phyloP scores from a whole-genome alignment of 2,888 invertebrate species.

The Eumacrocentrus americanus region DNA sequence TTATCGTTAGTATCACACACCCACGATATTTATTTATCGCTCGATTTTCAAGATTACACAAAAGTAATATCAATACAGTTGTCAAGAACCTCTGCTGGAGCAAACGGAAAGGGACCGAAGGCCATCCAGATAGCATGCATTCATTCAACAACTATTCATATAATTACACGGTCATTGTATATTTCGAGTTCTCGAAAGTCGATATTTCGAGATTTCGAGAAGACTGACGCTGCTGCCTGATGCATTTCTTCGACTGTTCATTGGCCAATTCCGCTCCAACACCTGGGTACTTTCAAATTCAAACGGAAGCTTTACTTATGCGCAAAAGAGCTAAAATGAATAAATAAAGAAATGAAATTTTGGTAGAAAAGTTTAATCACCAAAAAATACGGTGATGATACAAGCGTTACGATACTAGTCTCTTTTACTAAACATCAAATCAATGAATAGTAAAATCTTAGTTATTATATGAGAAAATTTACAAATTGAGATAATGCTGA shows the following conservation, averaged over 20 bases:
- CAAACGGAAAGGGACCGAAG: too few relatives aligned
- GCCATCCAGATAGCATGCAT: too few relatives aligned
- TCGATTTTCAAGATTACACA: neutral
- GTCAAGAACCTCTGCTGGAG: too few relatives aligned
- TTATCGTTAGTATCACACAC: neutral
- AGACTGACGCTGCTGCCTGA: too few relatives aligned
- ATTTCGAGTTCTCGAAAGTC: neutral
- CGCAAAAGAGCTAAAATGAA: neutral
- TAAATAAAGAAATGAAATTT: neutral
- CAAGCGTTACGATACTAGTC: neutral
- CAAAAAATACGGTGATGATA: conserved; percentile 1
- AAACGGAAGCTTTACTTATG: too few relatives aligned
- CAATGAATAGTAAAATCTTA: neutral
- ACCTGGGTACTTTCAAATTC: too few relatives aligned
- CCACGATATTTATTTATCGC: neutral
- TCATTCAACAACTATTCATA: too few relatives aligned
- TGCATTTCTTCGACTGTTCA: too few relatives aligned
- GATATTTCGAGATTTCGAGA: neutral
- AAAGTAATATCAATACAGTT: neutral
- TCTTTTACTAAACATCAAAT: neutral
- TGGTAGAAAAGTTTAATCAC: conserved; percentile 20
- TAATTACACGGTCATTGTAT: neutral
- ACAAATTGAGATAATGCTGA: conserved; percentile 17
- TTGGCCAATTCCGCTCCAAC: too few relatives aligned
- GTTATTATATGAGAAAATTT: conserved; percentile 12